Base-by-base conservation (phyloP, 2,888 invertebrate species). In the Conistra vaccinii region DNA sequence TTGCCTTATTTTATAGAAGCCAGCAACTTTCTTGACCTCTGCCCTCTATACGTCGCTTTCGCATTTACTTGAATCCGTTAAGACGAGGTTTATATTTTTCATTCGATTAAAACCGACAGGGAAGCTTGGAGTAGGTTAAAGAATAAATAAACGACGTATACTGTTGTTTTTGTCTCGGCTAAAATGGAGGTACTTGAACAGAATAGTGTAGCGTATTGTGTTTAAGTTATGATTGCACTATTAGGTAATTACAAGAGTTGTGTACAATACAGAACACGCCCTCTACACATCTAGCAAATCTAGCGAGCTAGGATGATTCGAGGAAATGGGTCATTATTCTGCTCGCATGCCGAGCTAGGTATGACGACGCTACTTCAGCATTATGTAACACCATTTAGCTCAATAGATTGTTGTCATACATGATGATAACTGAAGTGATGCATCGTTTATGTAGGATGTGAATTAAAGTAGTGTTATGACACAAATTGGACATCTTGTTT, bases 11-110 rank as follows among this genome's bases (percentile, higher is more conserved):
- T 81, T 78, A 85, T 75, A 67, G 71, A 73, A 66, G 74, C 68
- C 66, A 58, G 65, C 60, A 80, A 83, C 83, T 86, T 86, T 84
- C 86, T 78, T 84, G 72, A 86, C 84, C 76, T 74, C 32, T 72
- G 84, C 65, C 73, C 75, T 80, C 66, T 55, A 85, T 80, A 83
- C 69, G 69, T 75, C 73, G 73, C 55, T 71, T 67, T 75, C 58
- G 53, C 6, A 32, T 78, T 77, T 60, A 63, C 45, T 62, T 35
- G 20, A 75, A 60, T 58, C 55, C 32, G 55, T 51, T 73, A 69
- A 69, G 72, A 45, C 39, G 35, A 63, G n/a, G 51, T 70, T 83
- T 76, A 45, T 76, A 72, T 76, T 73, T 76, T 55, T 67, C 72
- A 74, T 69, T 68, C 29, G 14, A 81, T 81, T 69, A 45, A 62